Evolutionary conservation across 35 echinoderm and acorn worm species (phyloP).

Genomic region (Eucidaris tribuloides): DNA sequence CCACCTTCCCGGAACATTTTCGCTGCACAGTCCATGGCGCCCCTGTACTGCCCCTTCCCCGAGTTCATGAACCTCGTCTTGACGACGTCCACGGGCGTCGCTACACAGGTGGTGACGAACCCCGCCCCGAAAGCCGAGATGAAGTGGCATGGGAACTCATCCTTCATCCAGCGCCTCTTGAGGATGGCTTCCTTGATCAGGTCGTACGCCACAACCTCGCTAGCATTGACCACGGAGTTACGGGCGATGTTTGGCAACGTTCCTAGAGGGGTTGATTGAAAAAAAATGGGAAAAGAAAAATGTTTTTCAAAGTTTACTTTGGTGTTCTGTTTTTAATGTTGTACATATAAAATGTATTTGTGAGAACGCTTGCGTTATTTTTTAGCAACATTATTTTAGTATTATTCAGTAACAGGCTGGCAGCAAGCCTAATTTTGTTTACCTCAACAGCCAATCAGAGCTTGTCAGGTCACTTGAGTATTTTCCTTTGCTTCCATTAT

Average conservation of each 20-base stretch:
- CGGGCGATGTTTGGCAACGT: constrained; percentile 85
- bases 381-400: too few species aligned
- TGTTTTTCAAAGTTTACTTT: too few species aligned
- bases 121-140: constrained; percentile 90
- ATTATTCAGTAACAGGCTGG: too few species aligned
- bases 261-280: constrained; percentile 33
- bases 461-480: too few species aligned
- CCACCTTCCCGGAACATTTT: constrained; percentile 94
- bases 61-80: constrained; percentile 98
- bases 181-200: constrained; percentile 88
- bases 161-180: constrained; percentile 19
- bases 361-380: too few species aligned
- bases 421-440: too few species aligned
- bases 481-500: too few species aligned
- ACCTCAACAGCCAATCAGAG: too few species aligned
- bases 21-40: constrained; percentile 74
- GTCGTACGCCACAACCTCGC: constrained; percentile 91
- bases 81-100: constrained; percentile 85
- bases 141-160: constrained; percentile 86
- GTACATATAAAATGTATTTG: too few species aligned
- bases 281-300: background rate
- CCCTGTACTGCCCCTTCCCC: constrained; percentile 68
- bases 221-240: constrained; percentile 91
- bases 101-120: constrained; percentile 85
- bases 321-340: too few species aligned